These are phyloP conservation scores for Papilio polytes DNA, from an alignment of 1,140 invertebrate genomes.

Conservation along the genomic window DNA sequence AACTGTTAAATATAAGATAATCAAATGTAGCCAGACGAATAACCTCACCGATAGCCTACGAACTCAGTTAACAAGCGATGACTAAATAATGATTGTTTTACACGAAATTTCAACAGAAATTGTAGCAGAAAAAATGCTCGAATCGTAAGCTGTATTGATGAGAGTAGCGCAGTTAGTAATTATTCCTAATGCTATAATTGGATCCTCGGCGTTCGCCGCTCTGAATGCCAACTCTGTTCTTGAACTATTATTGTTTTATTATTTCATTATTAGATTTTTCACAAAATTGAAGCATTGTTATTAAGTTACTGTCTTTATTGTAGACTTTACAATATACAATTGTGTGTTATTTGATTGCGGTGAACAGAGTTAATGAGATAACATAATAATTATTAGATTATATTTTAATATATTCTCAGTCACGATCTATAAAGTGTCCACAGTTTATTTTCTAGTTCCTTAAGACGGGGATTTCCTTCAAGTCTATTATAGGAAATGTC, in stretches of 20 bases:
- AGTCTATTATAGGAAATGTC: neutral
- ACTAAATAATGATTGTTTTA: slow-evolving; percentile 11
- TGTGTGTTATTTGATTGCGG: too few relatives aligned
- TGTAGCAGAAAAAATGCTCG: neutral
- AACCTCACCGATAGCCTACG: neutral
- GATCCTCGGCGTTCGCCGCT: neutral
- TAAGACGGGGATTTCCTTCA: neutral
- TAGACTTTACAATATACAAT: too few relatives aligned
- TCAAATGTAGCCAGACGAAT: too few relatives aligned
- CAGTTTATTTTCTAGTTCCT: neutral
- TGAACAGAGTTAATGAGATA: too few relatives aligned
- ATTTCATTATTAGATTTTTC: too few relatives aligned
- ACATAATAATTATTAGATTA: too few relatives aligned
- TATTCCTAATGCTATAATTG: neutral
- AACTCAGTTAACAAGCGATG: neutral
- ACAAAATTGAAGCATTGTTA: too few relatives aligned
- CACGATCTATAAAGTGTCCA: neutral
- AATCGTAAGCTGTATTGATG: neutral
- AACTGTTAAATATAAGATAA: too few relatives aligned
- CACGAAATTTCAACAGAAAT: slow-evolving; percentile 18
- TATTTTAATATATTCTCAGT: neutral
- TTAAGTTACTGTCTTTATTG: too few relatives aligned
- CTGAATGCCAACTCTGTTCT: neutral
- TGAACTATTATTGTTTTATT: neutral
- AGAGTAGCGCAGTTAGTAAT: neutral